phyloP scores from a whole-genome alignment of 2,113 vertebrate species.

The Megaleporinus macrocephalus region DNA sequence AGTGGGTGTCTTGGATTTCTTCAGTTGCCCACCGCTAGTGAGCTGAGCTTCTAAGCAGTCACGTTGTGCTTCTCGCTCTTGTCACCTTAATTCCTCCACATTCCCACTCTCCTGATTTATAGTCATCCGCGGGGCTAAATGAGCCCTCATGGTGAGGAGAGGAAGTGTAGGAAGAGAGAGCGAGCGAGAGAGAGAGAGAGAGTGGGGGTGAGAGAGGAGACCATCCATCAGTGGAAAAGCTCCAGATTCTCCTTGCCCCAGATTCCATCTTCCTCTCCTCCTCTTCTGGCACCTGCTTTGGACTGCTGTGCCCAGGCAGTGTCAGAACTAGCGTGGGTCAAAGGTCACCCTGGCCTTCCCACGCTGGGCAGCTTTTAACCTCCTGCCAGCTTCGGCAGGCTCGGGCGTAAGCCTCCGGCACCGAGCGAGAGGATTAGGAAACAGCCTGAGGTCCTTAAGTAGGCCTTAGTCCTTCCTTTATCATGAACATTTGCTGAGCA shows the following conservation, averaged over 20 bases:
- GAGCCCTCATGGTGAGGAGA: conserved; percentile 17
- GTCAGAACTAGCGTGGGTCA: conserved; percentile 63
- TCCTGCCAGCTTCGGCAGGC: conserved; percentile 71
- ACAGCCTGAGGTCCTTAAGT: conserved; percentile 67
- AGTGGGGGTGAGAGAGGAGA: not conserved
- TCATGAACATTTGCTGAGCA: conserved; percentile 18
- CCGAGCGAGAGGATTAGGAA: conserved; percentile 66
- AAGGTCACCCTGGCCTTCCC: conserved; percentile 71
- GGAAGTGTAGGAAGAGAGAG: not conserved
- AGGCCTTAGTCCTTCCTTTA: conserved; percentile 41
- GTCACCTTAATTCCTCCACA: conserved; percentile 39
- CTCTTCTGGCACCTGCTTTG: conserved; percentile 44
- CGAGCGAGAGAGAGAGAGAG: conserved; percentile 7
- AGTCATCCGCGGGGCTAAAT: conserved; percentile 39
- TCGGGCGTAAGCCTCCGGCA: conserved; percentile 51
- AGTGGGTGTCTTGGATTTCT: conserved; percentile 28
- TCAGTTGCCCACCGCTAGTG: not conserved
- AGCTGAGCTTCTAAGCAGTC: conserved; percentile 9
- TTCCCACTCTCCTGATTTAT: conserved; percentile 44
- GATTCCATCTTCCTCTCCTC: conserved; percentile 49
- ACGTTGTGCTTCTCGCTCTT: conserved; percentile 10
- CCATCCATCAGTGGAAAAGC: conserved; percentile 46
- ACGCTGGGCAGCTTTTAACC: conserved; percentile 73
- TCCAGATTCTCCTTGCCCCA: conserved; percentile 42
- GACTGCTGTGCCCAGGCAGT: conserved; percentile 46